Conservation (phyloP, 2,888 invertebrate genomes). For the Coleophora flavipennella region DNA sequence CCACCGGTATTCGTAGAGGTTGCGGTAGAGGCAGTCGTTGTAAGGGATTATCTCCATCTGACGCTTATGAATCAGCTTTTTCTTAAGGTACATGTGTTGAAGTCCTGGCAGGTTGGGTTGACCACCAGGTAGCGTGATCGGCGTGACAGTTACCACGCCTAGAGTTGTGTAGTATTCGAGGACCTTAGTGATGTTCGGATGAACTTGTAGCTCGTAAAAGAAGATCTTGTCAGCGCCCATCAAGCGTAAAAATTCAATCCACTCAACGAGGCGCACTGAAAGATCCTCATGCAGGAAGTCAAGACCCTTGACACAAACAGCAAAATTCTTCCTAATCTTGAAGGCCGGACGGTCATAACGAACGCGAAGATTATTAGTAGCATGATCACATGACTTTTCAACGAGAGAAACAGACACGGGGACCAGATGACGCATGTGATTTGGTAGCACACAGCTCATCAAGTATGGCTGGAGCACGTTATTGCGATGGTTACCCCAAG, state of each 20-base stretch:
- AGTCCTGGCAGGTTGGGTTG: constrained; percentile 91
- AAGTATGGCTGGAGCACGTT: constrained; percentile 92
- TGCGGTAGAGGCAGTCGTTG: constrained; percentile 95
- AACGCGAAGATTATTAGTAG: constrained; percentile 87
- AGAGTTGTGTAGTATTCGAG: constrained; percentile 76
- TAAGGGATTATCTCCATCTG: constrained; percentile 96
- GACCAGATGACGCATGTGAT: constrained; percentile 78
- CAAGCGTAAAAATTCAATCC: constrained; percentile 90
- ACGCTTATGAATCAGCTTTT: constrained; percentile 93
- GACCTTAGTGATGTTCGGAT: constrained; percentile 91
- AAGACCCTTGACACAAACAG: constrained; percentile 94
- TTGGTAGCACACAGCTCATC: constrained; percentile 89
- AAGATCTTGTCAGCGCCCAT: constrained; percentile 93
- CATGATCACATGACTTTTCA: constrained; percentile 86
- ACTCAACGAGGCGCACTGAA: constrained; percentile 90
- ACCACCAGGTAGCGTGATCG: constrained; percentile 87
- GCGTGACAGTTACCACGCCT: constrained; percentile 82
- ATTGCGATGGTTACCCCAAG: constrained; percentile 95
- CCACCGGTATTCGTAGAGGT: constrained; percentile 90
- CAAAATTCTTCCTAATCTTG: constrained; percentile 81
- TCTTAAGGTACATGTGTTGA: constrained; percentile 89
- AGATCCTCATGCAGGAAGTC: constrained; percentile 94
- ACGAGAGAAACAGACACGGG: constrained; percentile 91
- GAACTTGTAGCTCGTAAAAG: constrained; percentile 91
- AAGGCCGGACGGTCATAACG: constrained; percentile 79